Percentiles rank a stretch among this genome's conserved stretches.
These are phyloP conservation scores for Pristionchus fissidentatus DNA, from an alignment of 2,888 invertebrate genomes.

Conservation along the genomic window DNA sequence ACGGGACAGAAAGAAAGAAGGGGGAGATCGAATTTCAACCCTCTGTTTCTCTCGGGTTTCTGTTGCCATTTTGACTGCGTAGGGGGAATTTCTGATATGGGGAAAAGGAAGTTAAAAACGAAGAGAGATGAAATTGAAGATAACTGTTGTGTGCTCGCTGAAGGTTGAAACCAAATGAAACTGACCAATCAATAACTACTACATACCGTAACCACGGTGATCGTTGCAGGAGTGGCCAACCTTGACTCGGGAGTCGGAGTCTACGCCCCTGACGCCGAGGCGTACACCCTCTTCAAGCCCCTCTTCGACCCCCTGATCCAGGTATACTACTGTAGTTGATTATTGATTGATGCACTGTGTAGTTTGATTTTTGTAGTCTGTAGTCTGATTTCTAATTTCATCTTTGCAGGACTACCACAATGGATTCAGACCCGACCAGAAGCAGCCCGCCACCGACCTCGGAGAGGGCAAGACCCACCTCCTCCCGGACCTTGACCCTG, in stretches of 20 bases:
- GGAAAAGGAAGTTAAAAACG: background rate
- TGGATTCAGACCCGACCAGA: constrained; percentile 89
- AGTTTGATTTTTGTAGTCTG: constrained; percentile 4
- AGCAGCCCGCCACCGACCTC: constrained; percentile 93
- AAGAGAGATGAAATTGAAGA: background rate
- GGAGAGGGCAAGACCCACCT: constrained; percentile 86
- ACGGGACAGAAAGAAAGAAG: background rate
- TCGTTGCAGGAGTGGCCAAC: constrained; percentile 86
- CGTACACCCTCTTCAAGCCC: constrained; percentile 91
- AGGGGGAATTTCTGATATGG: background rate
- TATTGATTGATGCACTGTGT: background rate
- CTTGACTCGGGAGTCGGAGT: constrained; percentile 92
- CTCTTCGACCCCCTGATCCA: constrained; percentile 96
- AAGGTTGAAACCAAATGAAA: background rate
- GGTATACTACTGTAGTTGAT: constrained; percentile 47
- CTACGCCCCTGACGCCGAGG: constrained; percentile 94
- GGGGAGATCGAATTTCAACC: constrained; percentile 24
- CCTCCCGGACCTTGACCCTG: constrained; percentile 82
- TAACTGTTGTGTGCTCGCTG: background rate
- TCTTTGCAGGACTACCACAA: constrained; percentile 86
- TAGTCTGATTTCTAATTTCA: too few relatives aligned
- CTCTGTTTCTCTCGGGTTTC: background rate
- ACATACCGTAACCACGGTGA: constrained; percentile 2
- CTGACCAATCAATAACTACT: background rate
- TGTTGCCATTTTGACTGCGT: background rate